Base-by-base conservation (phyloP, 2,797 vertebrate genomes). In the Tiaroga cobitis region DNA sequence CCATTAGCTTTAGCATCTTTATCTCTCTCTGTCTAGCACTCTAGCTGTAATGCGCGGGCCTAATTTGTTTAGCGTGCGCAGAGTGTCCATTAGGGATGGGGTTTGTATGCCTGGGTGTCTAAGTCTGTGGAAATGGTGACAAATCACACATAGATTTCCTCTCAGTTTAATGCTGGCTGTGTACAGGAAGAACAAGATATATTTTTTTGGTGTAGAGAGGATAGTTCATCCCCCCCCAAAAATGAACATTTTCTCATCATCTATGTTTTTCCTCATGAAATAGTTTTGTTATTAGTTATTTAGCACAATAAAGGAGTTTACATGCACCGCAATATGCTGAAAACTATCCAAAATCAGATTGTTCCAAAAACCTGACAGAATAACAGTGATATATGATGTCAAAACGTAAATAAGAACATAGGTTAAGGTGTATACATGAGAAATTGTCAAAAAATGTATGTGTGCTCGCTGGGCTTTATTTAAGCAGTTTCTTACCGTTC, bases 1-100 rank as follows among this genome's bases (percentile, higher is more conserved):
- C 88, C 89, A 90, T 90, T 90, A 90, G 68, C 76, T 67, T 46
- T 73, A 86, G 87, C 89, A 88, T 85, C 88, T 89, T 89, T 90
- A 90, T 90, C 89, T 89, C 90, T 84, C 89, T 90, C 88, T 89
- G 76, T 90, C 91, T 92, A 90, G 89, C 91, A 93, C 92, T 91
- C 92, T 93, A 90, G 90, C 90, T 68, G 91, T 96, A 95, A 95
- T 95, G 93, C 79, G 75, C 65, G 21, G 91, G 92, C 90, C 92
- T 96, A 94, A 95, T 95, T 95, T 95, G 94, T 95, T 95, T 95
- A 95, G 94, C 91, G 91, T 92, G 91, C 93, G 88, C 91, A 92
- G 93, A 94, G 92, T 94, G 93, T 94, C 94, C 95, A 95, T 96
- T 95, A 95, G 94, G 21, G 87, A 85, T 80, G 90, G 89, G 90